Evolutionary conservation across 2,888 invertebrate genomes (phyloP), one percentile per base, ranked within the genome.

Genomic region (Charanyca ferruginea): DNA sequence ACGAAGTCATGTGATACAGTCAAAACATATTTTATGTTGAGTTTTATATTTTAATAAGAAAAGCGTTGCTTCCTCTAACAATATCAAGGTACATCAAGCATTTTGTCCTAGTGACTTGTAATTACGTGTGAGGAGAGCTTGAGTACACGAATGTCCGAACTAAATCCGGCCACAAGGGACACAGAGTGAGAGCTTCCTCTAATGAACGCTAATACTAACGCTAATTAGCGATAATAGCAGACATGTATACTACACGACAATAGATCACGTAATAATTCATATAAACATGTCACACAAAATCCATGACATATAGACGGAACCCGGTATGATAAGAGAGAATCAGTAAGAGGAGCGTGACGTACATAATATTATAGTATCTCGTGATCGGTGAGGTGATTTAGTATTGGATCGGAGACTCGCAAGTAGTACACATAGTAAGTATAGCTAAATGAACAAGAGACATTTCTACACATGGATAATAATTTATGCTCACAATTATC

Each of bases 211-310:
- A 73, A 52, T 59, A 59, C 51, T 55, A 55, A 64, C 41, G 18
- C 57, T 72, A 66, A 74, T 77, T 77, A 77, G 57, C 41, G 18
- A 23, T 55, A 23, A 55, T 53, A 49, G 23, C 22, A 53, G 16
- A 32, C 52, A 47, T 20, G 32, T 45, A 23, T 44, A 61, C 22
- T 18, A 67, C 45, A 61, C 22, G 16, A 67, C 45, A 47, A 54
- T 38, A 52, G 48, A 71, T 55, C 38, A 60, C 23, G 44, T 71
- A 53, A 63, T 64, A 57, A 80, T 78, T 79, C 64, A 63, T 57
- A 58, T 57, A 58, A 79, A 20, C 59, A 23, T 61, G 49, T 53
- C 55, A 54, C 52, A 55, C 67, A 32, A 76, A 65, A 65, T 54
- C 48, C 59, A 61, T 54, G 45, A 25, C n/a, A n/a, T 52, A 53